phyloP scores from a whole-genome alignment of 2,113 vertebrate species.

The Acrocephalus arundinaceus region DNA sequence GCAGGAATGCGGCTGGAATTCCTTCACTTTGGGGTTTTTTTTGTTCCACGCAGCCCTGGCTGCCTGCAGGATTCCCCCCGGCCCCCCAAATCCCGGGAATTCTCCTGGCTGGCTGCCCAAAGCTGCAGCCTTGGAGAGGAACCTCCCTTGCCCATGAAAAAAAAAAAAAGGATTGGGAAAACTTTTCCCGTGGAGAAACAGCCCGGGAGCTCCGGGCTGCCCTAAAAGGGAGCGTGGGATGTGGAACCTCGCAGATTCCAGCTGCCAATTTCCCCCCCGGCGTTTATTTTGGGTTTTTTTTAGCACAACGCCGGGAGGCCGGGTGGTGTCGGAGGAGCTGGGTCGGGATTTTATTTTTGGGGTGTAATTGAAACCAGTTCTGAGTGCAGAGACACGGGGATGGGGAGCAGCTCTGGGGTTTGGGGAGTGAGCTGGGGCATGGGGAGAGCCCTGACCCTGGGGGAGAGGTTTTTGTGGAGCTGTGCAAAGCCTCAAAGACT shows the following conservation, averaged over 20 bases:
- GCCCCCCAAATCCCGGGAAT: background rate
- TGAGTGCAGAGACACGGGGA: background rate
- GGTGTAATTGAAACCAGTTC: background rate
- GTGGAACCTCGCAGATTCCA: no score
- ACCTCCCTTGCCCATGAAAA: background rate
- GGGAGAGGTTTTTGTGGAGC: background rate
- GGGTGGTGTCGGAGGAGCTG: background rate
- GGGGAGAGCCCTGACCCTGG: background rate
- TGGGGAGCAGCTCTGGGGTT: accelerated
- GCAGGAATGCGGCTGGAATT: background rate
- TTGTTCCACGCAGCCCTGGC: background rate
- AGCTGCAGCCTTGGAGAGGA: background rate
- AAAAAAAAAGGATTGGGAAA: background rate
- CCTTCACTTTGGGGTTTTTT: background rate
- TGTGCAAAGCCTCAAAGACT: background rate
- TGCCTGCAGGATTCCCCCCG: accelerated
- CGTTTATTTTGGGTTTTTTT: background rate
- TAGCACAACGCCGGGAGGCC: background rate
- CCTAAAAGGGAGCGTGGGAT: background rate
- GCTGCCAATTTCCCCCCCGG: background rate
- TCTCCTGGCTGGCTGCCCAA: background rate
- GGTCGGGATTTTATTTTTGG: background rate
- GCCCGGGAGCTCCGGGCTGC: background rate
- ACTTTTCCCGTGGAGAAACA: background rate
- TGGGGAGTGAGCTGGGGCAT: accelerated